A percentile compares a stretch with the other conserved stretches of the same genome.
phyloP scores from a whole-genome alignment of 2,113 vertebrate genomes.

The Opisthocomus hoazin region DNA sequence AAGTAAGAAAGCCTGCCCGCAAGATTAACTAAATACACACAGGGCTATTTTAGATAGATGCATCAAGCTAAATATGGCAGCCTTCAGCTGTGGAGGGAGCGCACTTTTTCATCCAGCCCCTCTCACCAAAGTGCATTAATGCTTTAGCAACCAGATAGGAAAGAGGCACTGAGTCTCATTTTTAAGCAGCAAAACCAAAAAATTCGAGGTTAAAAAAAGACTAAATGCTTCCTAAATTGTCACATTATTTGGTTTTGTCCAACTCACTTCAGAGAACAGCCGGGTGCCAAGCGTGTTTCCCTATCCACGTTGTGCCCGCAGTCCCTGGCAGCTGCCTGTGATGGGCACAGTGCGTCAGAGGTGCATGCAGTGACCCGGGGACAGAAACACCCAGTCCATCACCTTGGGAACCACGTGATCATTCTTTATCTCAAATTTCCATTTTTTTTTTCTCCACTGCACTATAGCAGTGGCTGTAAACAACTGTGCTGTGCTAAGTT shows the following conservation, averaged over 20 bases:
- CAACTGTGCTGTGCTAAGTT: neutral
- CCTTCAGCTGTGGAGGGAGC: neutral
- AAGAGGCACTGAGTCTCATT: neutral
- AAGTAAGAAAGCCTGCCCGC: neutral
- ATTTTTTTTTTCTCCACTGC: neutral
- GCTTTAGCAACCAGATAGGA: neutral
- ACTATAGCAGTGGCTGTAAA: neutral
- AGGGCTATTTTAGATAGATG: neutral
- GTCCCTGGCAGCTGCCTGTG: neutral
- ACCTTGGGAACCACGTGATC: neutral
- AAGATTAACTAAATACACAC: slow-evolving; percentile 25
- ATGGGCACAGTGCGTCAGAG: neutral
- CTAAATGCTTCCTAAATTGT: neutral
- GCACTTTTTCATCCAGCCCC: neutral
- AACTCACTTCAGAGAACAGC: neutral
- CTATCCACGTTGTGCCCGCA: neutral
- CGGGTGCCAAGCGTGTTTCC: neutral
- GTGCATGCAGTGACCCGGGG: neutral
- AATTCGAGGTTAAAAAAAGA: neutral
- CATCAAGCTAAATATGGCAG: neutral
- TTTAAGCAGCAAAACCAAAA: neutral
- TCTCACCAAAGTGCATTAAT: neutral
- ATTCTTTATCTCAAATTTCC: neutral
- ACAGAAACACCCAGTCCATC: neutral
- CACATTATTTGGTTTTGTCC: neutral